Evolutionary conservation across 2,797 vertebrate genomes (phyloP).

Genomic region (Silurus lanzhouensis): DNA sequence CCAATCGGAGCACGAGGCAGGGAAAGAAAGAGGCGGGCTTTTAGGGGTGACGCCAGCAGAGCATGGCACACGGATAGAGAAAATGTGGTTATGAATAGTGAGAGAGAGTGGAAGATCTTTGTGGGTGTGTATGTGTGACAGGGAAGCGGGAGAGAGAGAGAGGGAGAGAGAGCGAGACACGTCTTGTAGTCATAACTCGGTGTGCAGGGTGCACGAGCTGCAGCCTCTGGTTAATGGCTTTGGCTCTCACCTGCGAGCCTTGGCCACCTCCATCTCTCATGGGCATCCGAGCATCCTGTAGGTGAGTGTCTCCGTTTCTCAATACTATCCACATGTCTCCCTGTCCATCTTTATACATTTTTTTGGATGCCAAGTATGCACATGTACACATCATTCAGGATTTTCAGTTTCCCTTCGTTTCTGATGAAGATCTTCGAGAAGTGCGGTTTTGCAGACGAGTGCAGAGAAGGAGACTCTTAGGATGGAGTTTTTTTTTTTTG

Average conservation of each 20-base stretch:
- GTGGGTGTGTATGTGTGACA: conserved; percentile 18
- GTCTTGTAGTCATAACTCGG: conserved; percentile 58
- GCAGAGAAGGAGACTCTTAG: background rate
- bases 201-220: conserved; percentile 26
- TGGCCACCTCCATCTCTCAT: conserved; percentile 64
- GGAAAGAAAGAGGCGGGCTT: conserved; percentile 65
- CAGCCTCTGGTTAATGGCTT: conserved; percentile 62
- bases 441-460: background rate
- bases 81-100: conserved; percentile 47
- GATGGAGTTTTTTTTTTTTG: background rate
- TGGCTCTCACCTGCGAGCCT: conserved; percentile 58
- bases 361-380: background rate
- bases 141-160: conserved; percentile 32
- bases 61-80: conserved; percentile 23
- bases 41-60: conserved; percentile 69
- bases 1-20: conserved; percentile 72
- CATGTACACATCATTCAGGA: background rate
- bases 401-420: background rate
- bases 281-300: conserved; percentile 79
- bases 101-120: conserved; percentile 33
- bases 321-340: too few species aligned
- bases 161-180: conserved; percentile 53
- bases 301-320: conserved; percentile 55
- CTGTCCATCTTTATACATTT: background rate
- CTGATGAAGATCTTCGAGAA: background rate